Evolutionary conservation across 2,113 vertebrate species (phyloP).

Genomic region (Apteryx mantelli): DNA sequence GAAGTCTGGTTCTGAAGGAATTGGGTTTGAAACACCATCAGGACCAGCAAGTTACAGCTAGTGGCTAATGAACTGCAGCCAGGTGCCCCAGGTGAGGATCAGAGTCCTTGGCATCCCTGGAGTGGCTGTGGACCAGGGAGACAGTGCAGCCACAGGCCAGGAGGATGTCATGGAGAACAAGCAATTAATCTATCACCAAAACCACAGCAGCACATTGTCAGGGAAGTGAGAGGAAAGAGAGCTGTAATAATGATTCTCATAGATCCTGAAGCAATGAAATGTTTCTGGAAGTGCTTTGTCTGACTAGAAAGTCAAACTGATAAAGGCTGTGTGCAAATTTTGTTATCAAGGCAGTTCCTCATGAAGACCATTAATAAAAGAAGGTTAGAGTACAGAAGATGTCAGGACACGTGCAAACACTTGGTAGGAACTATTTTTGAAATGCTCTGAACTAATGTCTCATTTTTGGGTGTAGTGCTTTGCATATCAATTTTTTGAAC

Average conservation of each 20-base stretch:
- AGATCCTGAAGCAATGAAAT: conserved; percentile 36
- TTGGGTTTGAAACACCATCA: background rate
- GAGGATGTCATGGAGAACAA: background rate
- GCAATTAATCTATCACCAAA: conserved; percentile 11
- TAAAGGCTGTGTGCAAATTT: background rate
- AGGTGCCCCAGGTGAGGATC: background rate
- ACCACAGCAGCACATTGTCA: background rate
- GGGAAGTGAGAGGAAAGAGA: background rate
- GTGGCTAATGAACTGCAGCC: background rate
- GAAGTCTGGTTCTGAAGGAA: background rate
- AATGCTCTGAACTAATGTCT: background rate
- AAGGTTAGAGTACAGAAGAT: background rate
- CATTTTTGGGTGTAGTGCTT: background rate
- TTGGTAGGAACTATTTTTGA: background rate
- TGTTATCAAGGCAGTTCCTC: background rate
- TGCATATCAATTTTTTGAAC: background rate
- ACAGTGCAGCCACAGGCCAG: background rate
- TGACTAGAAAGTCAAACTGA: background rate
- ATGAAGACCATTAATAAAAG: background rate
- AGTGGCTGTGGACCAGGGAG: background rate
- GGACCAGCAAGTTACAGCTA: background rate
- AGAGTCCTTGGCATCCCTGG: background rate
- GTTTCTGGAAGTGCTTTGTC: conserved; percentile 14
- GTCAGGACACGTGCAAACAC: background rate
- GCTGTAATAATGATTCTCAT: background rate